Evolutionary conservation across 92 coral and sea anemone species (phyloP), one percentile per base, ranked within the genome.

Genomic region (Parazoanthus atlanticus): DNA sequence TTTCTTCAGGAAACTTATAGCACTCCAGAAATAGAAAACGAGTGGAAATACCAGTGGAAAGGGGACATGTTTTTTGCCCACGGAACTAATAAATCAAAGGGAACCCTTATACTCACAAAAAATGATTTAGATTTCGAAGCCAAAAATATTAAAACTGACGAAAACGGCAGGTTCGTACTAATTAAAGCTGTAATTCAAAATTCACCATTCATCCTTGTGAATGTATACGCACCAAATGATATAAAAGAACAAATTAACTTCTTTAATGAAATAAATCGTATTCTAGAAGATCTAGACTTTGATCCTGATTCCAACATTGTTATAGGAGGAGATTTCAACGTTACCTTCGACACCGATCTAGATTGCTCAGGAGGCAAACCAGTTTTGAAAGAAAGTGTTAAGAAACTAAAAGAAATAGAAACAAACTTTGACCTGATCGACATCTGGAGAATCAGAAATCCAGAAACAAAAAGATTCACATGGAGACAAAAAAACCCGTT

Each of bases 1-100:
- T 90, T 90, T 69, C 66, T 90, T 28, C 95, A 93, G 85, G 93
- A 93, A 79, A 92, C 93, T 30, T 89, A 90, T 56, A 90, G 85
- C 64, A 80, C 90, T 29, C 25, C 32, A 64, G 80, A 80, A 21
- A 85, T 85, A n/a, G 90, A 85, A 83, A 71, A 40, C 49, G 36
- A 34, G n/a, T 92, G 95, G 93, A 73, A 79, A 61, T 76, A 16
- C n/a, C 87, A 93, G 61, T 90, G 93, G 93, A 76, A 76, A 69
- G 93, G 91, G 25, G 73, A 85, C 34, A 25, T 85, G 40, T 61
- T 90, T 49, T 90, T 91, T 52, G 86, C 91, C 16, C 91, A 85
- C 19, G 95, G 95, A 19, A 76, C 95, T 72, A 85, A 90, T 47
- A 91, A 89, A 12, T 90, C 93, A 77, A 58, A 86, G 13, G 93